A percentile compares a stretch with the other conserved stretches of the same genome.
Conservation (phyloP, 2,888 invertebrate species). For the Hyalella azteca region DNA sequence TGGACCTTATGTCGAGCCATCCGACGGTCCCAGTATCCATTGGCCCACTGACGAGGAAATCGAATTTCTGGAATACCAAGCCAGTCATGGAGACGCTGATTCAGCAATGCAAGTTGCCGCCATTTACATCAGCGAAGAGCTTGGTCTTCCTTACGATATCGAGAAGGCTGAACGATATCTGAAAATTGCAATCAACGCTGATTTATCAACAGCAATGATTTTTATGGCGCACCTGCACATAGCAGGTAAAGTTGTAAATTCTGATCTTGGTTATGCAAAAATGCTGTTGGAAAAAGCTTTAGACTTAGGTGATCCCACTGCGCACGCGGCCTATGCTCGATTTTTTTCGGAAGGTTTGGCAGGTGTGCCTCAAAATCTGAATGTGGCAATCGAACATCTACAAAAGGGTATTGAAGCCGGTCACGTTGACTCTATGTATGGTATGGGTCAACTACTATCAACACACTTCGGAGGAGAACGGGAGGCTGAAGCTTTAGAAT, state of each 20-base stretch:
- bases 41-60: slow-evolving; percentile 44
- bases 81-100: slow-evolving; percentile 40
- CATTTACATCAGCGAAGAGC: slow-evolving; percentile 28
- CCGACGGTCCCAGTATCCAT: slow-evolving; percentile 37
- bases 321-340: slow-evolving; percentile 44
- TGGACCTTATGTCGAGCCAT: slow-evolving; percentile 40
- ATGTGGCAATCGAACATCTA: slow-evolving; percentile 41
- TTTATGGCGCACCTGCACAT: slow-evolving; percentile 44
- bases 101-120: slow-evolving; percentile 45
- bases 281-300: slow-evolving; percentile 43
- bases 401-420: slow-evolving; percentile 42
- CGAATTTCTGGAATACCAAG: slow-evolving; percentile 42
- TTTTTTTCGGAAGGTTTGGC: slow-evolving; percentile 45
- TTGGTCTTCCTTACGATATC: slow-evolving; percentile 35
- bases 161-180: slow-evolving; percentile 38
- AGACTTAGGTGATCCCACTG: slow-evolving; percentile 38
- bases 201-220: slow-evolving; percentile 44
- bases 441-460: slow-evolving; percentile 43
- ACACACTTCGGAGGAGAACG: neutral
- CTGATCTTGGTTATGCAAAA: slow-evolving; percentile 38
- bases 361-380: slow-evolving; percentile 32
- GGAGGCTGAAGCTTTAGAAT: slow-evolving; percentile 28
- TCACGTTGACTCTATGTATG: slow-evolving; percentile 45
- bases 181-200: slow-evolving; percentile 39
- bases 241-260: neutral